Base-by-base conservation (phyloP, 1,140 invertebrate species). In the Tachypleus tridentatus region DNA sequence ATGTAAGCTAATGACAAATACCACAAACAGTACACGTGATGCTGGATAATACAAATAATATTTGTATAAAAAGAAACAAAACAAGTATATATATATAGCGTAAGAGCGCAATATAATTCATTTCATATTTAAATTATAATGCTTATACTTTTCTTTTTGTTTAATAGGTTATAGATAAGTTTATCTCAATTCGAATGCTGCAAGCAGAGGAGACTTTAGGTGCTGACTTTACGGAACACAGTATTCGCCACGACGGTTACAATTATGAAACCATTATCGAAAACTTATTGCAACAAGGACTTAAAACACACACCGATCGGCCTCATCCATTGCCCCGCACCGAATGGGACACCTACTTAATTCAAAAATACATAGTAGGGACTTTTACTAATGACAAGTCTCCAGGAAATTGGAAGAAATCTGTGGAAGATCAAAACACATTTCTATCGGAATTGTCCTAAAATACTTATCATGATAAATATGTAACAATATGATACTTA, bases 221-320 rank as follows among this genome's bases (percentile, higher is more conserved):
- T 5, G 91, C 91, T 9, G 91, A 94, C 81, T 80, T 93, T 48
- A 85, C 86, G 0, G 91, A 94, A 73, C 91, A 94, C 76, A 82
- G 83, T 60, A 85, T 94, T 61, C 82, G 86, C 72, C 77, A 81
- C 50, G 67, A 73, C 54, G 69, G 83, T 49, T 69, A 69, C 58
- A 61, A 69, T 52, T 68, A 69, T 48, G 66, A 67, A 52, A 11
- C 57, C n/a, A 64, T 67, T 49, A 59, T 69, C 53, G 50, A 53
- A 53, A 61, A 66, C 61, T 29, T 66, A 11, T 52, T 63, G 50
- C 57, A 57, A 1, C 7, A 52, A 48, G 61, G 61, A 51, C 47
- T 66, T 4, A 66, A 66, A 57, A 52, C 61, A 4, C 51, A 58
- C 0, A 61, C 60, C n/a, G 48, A 58, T 4, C 48, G 61, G 29